phyloP scores from a whole-genome alignment of 2,113 vertebrate species.

The Mesocricetus auratus region DNA sequence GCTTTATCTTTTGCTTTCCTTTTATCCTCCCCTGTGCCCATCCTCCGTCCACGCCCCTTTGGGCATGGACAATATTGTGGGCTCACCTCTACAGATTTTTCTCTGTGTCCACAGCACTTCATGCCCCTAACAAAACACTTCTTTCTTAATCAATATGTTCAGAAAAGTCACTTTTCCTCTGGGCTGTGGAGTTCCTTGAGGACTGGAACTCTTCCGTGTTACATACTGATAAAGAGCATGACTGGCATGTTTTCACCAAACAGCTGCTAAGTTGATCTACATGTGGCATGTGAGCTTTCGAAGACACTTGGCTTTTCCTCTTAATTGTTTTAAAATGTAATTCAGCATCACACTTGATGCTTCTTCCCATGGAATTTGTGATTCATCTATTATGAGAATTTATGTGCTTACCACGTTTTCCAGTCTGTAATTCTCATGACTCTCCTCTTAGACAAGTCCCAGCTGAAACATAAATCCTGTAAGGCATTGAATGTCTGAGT shows the following conservation, averaged over 20 bases:
- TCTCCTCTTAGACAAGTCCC: background rate
- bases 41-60: too few relatives aligned
- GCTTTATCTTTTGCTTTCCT: too few relatives aligned
- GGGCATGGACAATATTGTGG: too few relatives aligned
- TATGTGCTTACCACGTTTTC: background rate
- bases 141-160: background rate
- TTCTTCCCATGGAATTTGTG: constrained; percentile 19
- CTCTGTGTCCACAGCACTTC: background rate
- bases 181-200: background rate
- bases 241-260: constrained; percentile 5
- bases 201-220: background rate
- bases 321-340: constrained; percentile 47
- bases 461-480: constrained; percentile 18
- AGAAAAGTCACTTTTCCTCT: background rate
- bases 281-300: background rate
- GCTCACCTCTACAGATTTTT: too few relatives aligned
- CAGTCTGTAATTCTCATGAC: background rate
- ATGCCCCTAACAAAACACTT: background rate
- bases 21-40: too few relatives aligned
- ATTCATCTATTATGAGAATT: constrained; percentile 7
- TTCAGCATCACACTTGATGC: background rate
- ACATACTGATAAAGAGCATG: background rate
- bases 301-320: background rate
- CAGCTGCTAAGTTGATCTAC: background rate
- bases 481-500: background rate